Percentiles rank a stretch among this genome's conserved stretches.
Conservation (phyloP, 2,113 vertebrate genomes). For the Paradoxurus hermaphroditus region DNA sequence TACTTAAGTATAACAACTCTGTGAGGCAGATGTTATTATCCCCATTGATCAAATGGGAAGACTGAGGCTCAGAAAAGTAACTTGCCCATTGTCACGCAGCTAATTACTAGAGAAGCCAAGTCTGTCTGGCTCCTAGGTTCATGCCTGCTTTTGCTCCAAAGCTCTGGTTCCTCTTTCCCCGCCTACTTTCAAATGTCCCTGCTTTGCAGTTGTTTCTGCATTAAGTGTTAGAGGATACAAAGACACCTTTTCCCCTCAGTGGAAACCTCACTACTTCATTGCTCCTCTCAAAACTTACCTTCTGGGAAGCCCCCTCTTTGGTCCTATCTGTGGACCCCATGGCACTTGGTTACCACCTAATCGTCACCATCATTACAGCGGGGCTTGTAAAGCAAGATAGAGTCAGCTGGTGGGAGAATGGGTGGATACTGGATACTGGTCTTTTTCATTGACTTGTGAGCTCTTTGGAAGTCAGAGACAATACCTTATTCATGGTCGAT, state of each 20-base stretch:
- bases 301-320: neutral
- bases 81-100: neutral
- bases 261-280: neutral
- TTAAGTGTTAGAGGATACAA: neutral
- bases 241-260: neutral
- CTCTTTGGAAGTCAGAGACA: neutral
- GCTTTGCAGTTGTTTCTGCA: neutral
- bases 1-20: constrained; percentile 29
- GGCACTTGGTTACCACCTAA: neutral
- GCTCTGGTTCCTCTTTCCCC: neutral
- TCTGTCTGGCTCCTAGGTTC: neutral
- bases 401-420: neutral
- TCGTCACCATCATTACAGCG: neutral
- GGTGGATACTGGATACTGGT: neutral
- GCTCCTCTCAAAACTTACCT: neutral
- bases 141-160: neutral
- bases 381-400: neutral
- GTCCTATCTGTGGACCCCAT: neutral
- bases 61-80: constrained; percentile 35
- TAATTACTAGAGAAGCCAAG: neutral
- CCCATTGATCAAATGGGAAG: constrained; percentile 11
- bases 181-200: neutral
- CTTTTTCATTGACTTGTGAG: neutral
- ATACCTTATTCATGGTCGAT: neutral
- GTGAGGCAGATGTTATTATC: constrained; percentile 10